Conservation (phyloP, 2,113 vertebrate species). For the Rhinopomastus cyanomelas region DNA sequence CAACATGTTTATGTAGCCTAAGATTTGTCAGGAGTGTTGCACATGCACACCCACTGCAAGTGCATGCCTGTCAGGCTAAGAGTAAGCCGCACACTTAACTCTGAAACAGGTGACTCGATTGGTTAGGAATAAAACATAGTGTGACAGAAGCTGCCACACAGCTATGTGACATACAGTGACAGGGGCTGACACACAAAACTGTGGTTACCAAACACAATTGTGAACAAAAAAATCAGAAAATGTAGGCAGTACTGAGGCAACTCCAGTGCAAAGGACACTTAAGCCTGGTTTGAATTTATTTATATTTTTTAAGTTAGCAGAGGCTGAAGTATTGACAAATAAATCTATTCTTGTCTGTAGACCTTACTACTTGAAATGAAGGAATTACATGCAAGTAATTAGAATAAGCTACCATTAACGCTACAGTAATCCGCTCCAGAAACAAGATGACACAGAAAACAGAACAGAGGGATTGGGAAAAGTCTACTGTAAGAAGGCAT, state of each 20-base stretch:
- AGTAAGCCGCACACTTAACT: not conserved
- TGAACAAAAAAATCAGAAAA: not conserved
- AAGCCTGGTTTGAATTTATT: not conserved
- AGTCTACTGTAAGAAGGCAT: not conserved
- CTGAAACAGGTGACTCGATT: not conserved
- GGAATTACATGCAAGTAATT: not conserved
- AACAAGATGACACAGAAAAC: not conserved
- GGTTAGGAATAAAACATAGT: not conserved
- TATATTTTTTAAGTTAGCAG: not conserved
- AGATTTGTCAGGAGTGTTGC: not conserved
- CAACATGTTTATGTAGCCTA: not conserved
- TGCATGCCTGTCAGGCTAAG: not conserved
- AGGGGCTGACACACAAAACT: not conserved
- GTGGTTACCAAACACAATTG: not conserved
- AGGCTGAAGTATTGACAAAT: not conserved
- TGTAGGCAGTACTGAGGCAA: not conserved
- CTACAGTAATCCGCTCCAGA: not conserved
- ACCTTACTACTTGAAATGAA: not conserved
- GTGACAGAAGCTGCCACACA: not conserved
- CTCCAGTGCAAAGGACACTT: not conserved
- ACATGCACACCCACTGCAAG: rapidly evolving
- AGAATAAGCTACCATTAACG: not conserved
- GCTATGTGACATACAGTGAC: not conserved
- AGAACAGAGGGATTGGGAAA: not conserved
- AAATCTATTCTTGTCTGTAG: not conserved